Conservation (phyloP, 2,888 invertebrate species). For the Acronicta aceris region DNA sequence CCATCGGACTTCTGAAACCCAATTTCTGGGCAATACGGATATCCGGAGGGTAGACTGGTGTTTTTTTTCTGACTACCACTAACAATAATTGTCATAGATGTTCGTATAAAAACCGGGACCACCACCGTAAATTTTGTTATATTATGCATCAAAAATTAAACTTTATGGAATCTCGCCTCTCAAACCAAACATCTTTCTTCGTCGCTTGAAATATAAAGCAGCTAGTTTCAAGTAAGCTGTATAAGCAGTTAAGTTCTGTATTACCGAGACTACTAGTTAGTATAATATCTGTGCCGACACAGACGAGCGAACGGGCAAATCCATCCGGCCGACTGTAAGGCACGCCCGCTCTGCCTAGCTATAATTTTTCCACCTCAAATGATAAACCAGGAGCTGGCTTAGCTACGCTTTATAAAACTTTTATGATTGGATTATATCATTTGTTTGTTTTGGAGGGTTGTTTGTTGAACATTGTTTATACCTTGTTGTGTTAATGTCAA, state of each 20-base stretch:
- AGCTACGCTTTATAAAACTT: constrained; percentile 40
- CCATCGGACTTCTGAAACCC: too few relatives aligned
- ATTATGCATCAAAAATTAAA: too few relatives aligned
- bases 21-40: too few relatives aligned
- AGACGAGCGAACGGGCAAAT: constrained; percentile 65
- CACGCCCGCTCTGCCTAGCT: constrained; percentile 67
- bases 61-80: too few relatives aligned
- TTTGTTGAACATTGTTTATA: constrained; percentile 22
- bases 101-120: too few relatives aligned
- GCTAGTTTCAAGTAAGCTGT: constrained; percentile 47
- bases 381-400: constrained; percentile 38
- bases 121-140: too few relatives aligned
- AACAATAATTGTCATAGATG: too few relatives aligned
- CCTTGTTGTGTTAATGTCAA: background rate
- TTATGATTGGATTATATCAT: constrained; percentile 47
- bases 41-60: too few relatives aligned
- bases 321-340: constrained; percentile 62
- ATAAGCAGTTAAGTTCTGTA: constrained; percentile 63
- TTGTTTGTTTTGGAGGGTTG: constrained; percentile 30
- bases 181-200: background rate
- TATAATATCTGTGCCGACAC: constrained; percentile 1
- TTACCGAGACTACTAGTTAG: constrained; percentile 49
- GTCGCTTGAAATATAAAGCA: constrained; percentile 6
- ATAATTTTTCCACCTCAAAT: constrained; percentile 59
- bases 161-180: too few relatives aligned